phyloP scores from a whole-genome alignment of 2,113 vertebrate species.

The Scomber scombrus region DNA sequence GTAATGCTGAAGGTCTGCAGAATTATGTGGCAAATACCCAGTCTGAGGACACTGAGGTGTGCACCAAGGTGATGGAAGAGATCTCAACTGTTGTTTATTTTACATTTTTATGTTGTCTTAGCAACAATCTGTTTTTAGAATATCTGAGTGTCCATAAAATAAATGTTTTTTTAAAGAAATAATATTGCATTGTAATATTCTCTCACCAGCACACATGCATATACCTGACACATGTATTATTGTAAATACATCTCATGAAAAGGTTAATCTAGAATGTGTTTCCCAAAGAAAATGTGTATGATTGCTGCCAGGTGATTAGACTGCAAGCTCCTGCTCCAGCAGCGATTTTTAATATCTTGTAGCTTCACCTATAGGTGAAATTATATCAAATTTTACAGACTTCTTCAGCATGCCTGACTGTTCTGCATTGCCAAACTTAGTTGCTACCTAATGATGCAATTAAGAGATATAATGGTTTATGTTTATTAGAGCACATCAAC shows the following conservation, averaged over 20 bases:
- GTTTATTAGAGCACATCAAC: too few relatives aligned
- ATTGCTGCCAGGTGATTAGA: too few relatives aligned
- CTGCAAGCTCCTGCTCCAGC: too few relatives aligned
- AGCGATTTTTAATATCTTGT: too few relatives aligned
- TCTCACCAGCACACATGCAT: not conserved
- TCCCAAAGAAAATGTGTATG: too few relatives aligned
- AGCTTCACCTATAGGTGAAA: too few relatives aligned
- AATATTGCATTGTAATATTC: not conserved
- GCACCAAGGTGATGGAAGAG: not conserved
- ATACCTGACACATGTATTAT: not conserved
- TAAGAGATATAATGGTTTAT: too few relatives aligned
- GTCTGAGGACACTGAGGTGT: slow-evolving; percentile 58
- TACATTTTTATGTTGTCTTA: not conserved
- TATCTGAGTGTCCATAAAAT: slow-evolving; percentile 37
- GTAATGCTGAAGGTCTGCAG: slow-evolving; percentile 41
- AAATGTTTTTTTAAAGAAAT: slow-evolving; percentile 30
- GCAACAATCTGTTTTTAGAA: not conserved
- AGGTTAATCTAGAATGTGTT: too few relatives aligned
- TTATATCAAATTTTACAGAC: too few relatives aligned
- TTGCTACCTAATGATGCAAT: too few relatives aligned
- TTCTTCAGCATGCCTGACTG: too few relatives aligned
- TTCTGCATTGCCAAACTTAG: too few relatives aligned
- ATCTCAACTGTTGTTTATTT: not conserved
- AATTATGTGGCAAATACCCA: not conserved
- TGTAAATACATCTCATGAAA: not conserved